Percentiles rank a stretch among this genome's conserved stretches.
phyloP scores from a whole-genome alignment of 2,113 vertebrate species.

The Odobenus rosmarus region DNA sequence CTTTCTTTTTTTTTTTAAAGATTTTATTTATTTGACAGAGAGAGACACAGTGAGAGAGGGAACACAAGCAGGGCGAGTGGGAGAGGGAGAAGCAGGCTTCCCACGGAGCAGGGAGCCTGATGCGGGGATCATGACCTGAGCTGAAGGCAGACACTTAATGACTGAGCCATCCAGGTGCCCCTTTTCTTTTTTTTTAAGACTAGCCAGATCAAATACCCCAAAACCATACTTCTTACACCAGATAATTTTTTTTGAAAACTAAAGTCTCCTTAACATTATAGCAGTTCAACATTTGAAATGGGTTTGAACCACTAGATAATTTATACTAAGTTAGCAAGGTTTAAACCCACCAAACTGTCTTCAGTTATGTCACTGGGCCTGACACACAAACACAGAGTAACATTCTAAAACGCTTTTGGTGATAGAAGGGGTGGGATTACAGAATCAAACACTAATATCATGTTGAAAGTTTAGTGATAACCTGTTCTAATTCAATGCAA shows the following conservation, averaged over 20 bases:
- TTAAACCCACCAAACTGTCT: background rate
- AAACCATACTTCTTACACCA: background rate
- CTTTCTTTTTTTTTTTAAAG: no score
- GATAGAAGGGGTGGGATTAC: background rate
- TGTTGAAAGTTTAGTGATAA: background rate
- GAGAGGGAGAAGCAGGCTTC: no score
- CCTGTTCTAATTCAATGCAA: background rate
- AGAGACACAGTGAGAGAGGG: no score
- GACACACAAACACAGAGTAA: background rate
- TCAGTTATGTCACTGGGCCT: background rate
- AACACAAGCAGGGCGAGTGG: no score
- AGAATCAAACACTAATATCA: conserved; percentile 33
- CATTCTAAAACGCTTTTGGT: background rate
- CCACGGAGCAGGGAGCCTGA: no score
- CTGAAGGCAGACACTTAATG: no score
- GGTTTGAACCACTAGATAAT: background rate
- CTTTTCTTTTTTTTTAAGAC: background rate
- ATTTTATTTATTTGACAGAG: no score
- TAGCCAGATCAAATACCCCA: background rate
- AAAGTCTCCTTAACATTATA: background rate
- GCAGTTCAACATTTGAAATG: conserved; percentile 2
- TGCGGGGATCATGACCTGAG: no score
- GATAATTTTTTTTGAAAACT: background rate
- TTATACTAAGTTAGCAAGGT: conserved; percentile 33
- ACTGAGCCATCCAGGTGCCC: no score